A percentile compares a stretch with the other conserved stretches of the same genome.
Conservation (phyloP, 2,113 vertebrate genomes). For the Macheiramphus alcinus region DNA sequence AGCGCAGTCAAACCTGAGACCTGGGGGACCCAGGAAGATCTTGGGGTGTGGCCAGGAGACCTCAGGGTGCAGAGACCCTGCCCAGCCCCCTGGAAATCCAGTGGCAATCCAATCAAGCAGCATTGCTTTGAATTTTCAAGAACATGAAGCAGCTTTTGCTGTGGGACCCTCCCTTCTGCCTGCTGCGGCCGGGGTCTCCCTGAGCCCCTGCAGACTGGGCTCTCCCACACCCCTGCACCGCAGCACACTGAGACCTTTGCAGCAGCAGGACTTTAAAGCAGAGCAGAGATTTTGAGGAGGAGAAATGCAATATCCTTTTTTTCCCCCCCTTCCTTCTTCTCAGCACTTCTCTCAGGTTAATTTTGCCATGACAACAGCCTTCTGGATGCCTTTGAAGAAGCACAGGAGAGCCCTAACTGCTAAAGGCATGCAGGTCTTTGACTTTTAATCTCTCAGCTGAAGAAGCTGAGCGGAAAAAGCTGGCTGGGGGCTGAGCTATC, state of each 20-base stretch:
- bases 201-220: neutral
- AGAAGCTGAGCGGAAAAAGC: neutral
- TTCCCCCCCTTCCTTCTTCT: neutral
- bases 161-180: neutral
- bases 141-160: neutral
- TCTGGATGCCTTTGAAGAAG: neutral
- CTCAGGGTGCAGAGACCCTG: neutral
- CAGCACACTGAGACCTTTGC: neutral
- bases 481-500: neutral
- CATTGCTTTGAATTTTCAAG: neutral
- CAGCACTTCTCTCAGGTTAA: neutral
- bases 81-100: neutral
- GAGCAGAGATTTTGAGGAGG: neutral
- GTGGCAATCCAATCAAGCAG: neutral
- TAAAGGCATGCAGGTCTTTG: neutral
- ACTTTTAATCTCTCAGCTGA: conserved; percentile 1
- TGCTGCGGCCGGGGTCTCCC: accelerated
- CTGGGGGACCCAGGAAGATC: neutral
- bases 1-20: neutral
- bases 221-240: neutral
- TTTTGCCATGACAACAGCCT: conserved; percentile 34
- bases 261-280: neutral
- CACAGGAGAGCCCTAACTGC: neutral
- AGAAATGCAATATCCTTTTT: neutral
- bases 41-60: neutral